These are phyloP conservation scores for Poeciliopsis occidentalis DNA, from an alignment of 2,113 vertebrate genomes.

Conservation along the genomic window DNA sequence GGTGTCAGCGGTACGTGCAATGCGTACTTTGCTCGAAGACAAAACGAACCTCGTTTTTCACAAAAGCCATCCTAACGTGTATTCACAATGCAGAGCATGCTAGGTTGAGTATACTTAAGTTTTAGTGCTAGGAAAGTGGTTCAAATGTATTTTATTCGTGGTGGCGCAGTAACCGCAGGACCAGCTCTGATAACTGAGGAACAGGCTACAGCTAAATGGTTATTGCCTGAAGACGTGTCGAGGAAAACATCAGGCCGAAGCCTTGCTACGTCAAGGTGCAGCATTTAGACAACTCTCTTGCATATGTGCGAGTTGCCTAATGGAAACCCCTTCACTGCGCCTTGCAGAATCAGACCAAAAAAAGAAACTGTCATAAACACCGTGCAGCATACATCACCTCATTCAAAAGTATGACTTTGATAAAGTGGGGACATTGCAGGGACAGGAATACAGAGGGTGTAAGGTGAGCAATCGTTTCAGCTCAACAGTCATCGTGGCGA, in stretches of 20 bases:
- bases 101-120: conserved; percentile 20
- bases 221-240: conserved; percentile 66
- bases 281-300: conserved; percentile 26
- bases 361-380: conserved; percentile 48
- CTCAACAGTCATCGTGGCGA: conserved; percentile 38
- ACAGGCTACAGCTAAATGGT: conserved; percentile 37
- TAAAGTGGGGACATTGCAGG: conserved; percentile 1
- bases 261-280: conserved; percentile 71
- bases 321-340: conserved; percentile 1
- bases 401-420: conserved; percentile 46
- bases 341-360: conserved; percentile 22
- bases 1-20: conserved; percentile 18
- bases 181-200: conserved; percentile 1
- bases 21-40: conserved; percentile 30
- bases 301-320: conserved; percentile 20
- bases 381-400: conserved; percentile 56
- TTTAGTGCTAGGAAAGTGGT: conserved; percentile 19
- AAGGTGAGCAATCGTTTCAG: conserved; percentile 29
- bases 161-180: background rate
- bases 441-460: background rate
- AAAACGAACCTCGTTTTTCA: conserved; percentile 8
- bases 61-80: conserved; percentile 25
- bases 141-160: conserved; percentile 10
- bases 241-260: conserved; percentile 59
- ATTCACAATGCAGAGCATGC: conserved; percentile 50